Base-by-base conservation (phyloP, 2,797 vertebrate genomes). In the Crenuchus spilurus region DNA sequence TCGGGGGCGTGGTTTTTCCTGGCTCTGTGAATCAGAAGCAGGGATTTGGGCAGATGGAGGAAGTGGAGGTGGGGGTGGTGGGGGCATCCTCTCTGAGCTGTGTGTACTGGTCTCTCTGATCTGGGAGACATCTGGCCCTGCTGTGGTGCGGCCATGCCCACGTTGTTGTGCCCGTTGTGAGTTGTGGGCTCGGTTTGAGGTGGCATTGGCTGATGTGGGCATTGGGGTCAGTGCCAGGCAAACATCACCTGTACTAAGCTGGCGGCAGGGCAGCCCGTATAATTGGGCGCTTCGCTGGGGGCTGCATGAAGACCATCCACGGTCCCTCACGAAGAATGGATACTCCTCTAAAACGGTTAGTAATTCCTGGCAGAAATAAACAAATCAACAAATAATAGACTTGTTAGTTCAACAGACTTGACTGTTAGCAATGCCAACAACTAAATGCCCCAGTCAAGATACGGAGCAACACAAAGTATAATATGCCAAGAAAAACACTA, bases 341-440 rank as follows among this genome's bases (percentile, higher is more conserved):
- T 93, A 94, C 89, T 94, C 93, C 78, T 90, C 90, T 88, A 94
- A 88, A 82, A 94, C 92, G 78, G 91, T 93, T 82, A 94, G 89
- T 82, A 91, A 84, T 91, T 94, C 93, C 93, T 94, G 81, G n/a
- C 60, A 3, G 78, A 60, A 84, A 31, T 35, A 72, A 75, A 26
- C 55, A n/a, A 51, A 33, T 35, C 10, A 26, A 3, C 39, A 60
- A 28, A 77, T 30, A 71, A 39, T 7, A 28, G 49, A 48, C 22
- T 48, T 33, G 42, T 51, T 70, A 26, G 13, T 24, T 2, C 13
- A 48, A 3, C 52, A 52, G 26, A 6, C n/a, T 4, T 0, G 39
- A 68, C 22, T 60, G 44, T 16, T 20, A 64, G 9, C n/a, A n/a
- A 49, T 57, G 31, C 42, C 18, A 67, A 22, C 11, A 4, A 37